Evolutionary conservation across 1,140 invertebrate genomes (phyloP).

Genomic region (Pantala flavescens): DNA sequence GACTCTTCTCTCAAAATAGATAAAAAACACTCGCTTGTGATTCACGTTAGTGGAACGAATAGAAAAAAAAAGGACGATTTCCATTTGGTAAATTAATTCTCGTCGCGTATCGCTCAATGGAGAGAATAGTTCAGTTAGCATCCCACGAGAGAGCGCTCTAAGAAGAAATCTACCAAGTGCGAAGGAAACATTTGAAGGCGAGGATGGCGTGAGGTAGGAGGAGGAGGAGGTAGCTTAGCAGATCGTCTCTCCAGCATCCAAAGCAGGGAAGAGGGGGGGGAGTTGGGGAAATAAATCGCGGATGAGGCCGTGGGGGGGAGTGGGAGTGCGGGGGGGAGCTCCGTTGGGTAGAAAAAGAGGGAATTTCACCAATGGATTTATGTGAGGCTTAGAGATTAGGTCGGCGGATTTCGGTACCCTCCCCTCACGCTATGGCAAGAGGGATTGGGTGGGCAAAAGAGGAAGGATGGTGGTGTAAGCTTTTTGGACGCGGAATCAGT

Average conservation of each 20-base stretch:
- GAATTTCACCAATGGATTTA: conserved; percentile 1
- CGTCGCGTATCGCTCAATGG: no score
- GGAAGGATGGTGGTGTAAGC: neutral
- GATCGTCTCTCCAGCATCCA: conserved; percentile 2
- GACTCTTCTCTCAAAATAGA: no score
- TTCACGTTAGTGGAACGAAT: no score
- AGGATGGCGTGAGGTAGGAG: neutral
- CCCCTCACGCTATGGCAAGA: neutral
- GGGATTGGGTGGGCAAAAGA: conserved; percentile 1
- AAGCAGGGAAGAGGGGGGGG: neutral
- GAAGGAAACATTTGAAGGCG: no score
- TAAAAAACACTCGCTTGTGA: no score
- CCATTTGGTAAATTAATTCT: no score
- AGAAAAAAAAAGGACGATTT: no score
- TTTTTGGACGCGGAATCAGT: neutral
- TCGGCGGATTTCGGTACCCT: neutral
- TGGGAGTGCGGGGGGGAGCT: neutral
- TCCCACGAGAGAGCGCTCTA: no score
- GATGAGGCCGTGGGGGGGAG: neutral
- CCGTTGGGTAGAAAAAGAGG: neutral
- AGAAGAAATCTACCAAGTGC: no score
- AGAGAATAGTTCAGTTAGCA: no score
- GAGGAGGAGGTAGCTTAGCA: neutral
- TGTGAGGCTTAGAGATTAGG: neutral
- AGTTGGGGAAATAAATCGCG: neutral